Evolutionary conservation across 53 echinoderm and acorn worm genomes (phyloP).

Genomic region (Echinometra lucunter): DNA sequence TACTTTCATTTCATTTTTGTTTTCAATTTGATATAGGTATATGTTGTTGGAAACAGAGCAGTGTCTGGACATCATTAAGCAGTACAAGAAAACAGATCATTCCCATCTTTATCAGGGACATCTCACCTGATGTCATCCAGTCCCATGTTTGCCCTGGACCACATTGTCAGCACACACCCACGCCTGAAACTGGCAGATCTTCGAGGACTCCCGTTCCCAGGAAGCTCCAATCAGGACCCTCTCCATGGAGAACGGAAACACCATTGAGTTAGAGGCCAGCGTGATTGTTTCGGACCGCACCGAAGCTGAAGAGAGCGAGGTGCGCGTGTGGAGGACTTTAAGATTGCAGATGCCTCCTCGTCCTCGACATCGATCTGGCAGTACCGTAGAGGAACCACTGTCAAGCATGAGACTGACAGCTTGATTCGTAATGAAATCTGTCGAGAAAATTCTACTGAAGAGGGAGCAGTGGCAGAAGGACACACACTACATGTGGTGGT

Average conservation of each 20-base stretch:
- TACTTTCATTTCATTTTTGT: too few relatives aligned
- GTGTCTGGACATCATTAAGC: conserved; percentile 45
- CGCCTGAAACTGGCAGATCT: conserved; percentile 60
- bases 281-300: background rate
- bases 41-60: conserved; percentile 33
- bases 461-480: too few relatives aligned
- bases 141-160: conserved; percentile 17
- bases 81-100: conserved; percentile 39
- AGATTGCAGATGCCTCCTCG: conserved; percentile 37
- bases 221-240: background rate
- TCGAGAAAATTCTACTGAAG: background rate
- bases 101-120: conserved; percentile 41
- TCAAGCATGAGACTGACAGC: background rate
- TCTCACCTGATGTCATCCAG: conserved; percentile 16
- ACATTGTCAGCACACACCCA: conserved; percentile 56
- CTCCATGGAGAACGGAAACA: background rate
- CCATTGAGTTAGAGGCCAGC: background rate
- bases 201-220: conserved; percentile 1
- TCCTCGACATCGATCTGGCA: background rate
- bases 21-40: too few relatives aligned
- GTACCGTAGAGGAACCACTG: background rate
- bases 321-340: background rate
- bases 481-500: background rate
- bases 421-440: background rate
- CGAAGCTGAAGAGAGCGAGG: background rate